Evolutionary conservation across 2,113 vertebrate species (phyloP), one percentile per base, ranked within the genome.

Genomic region (Grammomys dolichurus): DNA sequence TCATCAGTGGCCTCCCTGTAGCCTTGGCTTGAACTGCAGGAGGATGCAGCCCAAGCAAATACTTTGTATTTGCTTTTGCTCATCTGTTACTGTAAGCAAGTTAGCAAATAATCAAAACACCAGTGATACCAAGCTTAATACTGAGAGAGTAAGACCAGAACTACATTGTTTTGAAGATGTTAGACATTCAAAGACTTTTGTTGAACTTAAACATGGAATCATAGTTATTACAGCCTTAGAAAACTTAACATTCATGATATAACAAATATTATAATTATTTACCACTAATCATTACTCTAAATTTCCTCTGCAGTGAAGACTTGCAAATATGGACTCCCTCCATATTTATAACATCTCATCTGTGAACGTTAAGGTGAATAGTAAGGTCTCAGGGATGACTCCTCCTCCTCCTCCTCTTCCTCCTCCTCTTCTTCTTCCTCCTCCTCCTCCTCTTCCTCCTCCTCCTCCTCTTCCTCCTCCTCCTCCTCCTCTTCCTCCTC

Each of bases 271-370:
- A 82, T 93, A 88, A 90, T 75, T 91, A 28, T 93, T 92, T 95
- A 54, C 93, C 70, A 85, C 46, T 78, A 91, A 51, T 86, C 24
- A 63, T 1, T 95, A 46, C 81, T 94, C 75, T 93, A 85, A 97
- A 84, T 94, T 94, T 24, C n/a, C 88, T 97, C 24, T 95, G 31
- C 75, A 84, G 56, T 90, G 89, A 94, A 88, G 48, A 91, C 89
- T 96, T 96, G 93, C 91, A 87, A 51, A 11, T 51, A 51, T 51
- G 58, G 48, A 54, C 81, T 63, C 28, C 22, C 0, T 87, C 54
- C 11, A 6, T 93, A 24, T 63, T 87, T 84, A 3, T 75, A 54
- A 16, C n/a, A 33, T 40, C 65, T 89, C 48, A 63, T 91, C 48
- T 78, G 13, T 70, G 43, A 89, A 75, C 4, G 17, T 40, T 96